Evolutionary conservation across 2,113 vertebrate species (phyloP).

Genomic region (Corythoichthys haematopterus): DNA sequence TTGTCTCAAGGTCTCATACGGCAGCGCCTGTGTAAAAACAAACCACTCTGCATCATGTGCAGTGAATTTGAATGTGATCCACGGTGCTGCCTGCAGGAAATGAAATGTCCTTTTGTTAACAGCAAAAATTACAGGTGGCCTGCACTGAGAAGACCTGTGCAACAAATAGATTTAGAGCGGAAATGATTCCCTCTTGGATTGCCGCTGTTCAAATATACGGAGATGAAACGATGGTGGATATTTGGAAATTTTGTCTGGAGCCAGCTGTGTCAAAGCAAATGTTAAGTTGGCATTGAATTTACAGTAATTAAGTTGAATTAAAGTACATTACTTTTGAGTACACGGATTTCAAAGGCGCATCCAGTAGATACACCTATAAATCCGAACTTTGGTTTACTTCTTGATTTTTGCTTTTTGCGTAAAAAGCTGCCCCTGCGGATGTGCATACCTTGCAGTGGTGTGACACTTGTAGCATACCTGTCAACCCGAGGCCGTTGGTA

Average conservation of each 20-base stretch:
- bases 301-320: conserved; percentile 56
- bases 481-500: too few species aligned
- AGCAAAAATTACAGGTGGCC: conserved; percentile 70
- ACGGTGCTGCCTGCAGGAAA: conserved; percentile 63
- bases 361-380: neutral
- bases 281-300: conserved; percentile 62
- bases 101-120: conserved; percentile 75
- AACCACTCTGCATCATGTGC: conserved; percentile 18
- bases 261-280: conserved; percentile 58
- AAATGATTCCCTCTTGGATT: conserved; percentile 60
- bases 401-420: neutral
- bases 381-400: neutral
- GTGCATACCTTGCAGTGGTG: neutral
- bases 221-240: conserved; percentile 65
- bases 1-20: conserved; percentile 19
- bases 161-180: conserved; percentile 67
- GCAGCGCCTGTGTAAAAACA: conserved; percentile 24
- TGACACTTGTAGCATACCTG: neutral
- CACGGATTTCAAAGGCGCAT: neutral
- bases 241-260: conserved; percentile 53
- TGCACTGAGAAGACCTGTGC: conserved; percentile 55
- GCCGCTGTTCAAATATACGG: conserved; percentile 63
- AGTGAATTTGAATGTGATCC: conserved; percentile 63
- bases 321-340: conserved; percentile 35
- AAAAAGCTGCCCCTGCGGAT: neutral